Evolutionary conservation across 2,888 invertebrate species (phyloP).

Genomic region (Tetanocera ferruginea): DNA sequence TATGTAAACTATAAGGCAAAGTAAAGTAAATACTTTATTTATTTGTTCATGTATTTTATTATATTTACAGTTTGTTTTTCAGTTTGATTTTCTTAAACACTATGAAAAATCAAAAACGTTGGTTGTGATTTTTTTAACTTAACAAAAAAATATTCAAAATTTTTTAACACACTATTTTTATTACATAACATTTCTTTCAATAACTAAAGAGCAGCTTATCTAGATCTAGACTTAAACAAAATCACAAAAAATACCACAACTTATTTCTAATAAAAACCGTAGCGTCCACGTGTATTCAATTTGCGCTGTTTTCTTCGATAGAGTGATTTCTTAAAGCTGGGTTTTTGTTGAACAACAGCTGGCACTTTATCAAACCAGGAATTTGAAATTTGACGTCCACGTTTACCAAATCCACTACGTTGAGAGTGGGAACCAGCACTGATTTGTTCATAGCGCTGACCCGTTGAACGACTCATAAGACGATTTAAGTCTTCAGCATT

Average conservation of each 20-base stretch:
- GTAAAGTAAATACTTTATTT: too few species aligned
- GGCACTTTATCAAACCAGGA: slow-evolving; percentile 9
- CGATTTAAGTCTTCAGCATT: not conserved
- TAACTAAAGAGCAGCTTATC: too few species aligned
- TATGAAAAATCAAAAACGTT: too few species aligned
- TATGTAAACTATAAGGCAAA: too few species aligned
- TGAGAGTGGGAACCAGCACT: not conserved
- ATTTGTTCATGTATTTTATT: too few species aligned
- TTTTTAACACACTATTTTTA: too few species aligned
- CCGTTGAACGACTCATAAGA: not conserved
- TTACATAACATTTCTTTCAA: too few species aligned
- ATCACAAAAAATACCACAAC: not conserved
- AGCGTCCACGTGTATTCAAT: not conserved
- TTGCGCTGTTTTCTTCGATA: not conserved
- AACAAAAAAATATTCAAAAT: too few species aligned
- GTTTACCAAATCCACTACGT: not conserved
- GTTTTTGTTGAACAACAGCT: not conserved
- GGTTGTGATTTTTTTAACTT: too few species aligned
- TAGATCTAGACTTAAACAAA: not conserved
- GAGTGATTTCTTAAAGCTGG: not conserved
- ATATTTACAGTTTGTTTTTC: too few species aligned
- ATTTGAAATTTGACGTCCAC: not conserved
- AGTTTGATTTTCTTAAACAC: too few species aligned
- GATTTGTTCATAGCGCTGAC: not conserved
- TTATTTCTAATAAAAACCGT: not conserved